Conservation (phyloP, 1,140 invertebrate species). For the Scaptomyza hsui region DNA sequence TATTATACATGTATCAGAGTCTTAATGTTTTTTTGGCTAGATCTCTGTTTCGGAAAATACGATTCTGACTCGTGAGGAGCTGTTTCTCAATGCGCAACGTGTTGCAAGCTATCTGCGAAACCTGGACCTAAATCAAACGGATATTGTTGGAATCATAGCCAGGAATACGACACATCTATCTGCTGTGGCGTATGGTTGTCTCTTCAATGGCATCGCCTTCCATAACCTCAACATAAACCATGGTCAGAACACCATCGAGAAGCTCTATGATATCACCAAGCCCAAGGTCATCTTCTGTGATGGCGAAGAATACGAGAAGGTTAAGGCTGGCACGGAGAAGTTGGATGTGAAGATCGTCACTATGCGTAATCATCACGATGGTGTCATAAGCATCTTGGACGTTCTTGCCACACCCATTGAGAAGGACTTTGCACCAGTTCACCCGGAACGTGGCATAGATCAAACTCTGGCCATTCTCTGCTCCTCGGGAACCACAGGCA, state of each 20-base stretch:
- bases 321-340: constrained; percentile 12
- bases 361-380: constrained; percentile 32
- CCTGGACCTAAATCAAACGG: constrained; percentile 19
- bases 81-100: constrained; percentile 35
- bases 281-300: constrained; percentile 65
- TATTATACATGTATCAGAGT: not conserved
- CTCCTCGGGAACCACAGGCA: constrained; percentile 90
- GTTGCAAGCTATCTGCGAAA: constrained; percentile 37
- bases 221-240: constrained; percentile 25
- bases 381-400: constrained; percentile 18
- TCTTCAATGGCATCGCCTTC: constrained; percentile 44
- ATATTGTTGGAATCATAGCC: constrained; percentile 41
- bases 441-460: constrained; percentile 39
- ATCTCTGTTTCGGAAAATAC: constrained; percentile 46
- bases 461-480: constrained; percentile 74
- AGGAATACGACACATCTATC: constrained; percentile 41
- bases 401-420: constrained; percentile 20
- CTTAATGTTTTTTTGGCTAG: not conserved
- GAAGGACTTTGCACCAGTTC: constrained; percentile 19
- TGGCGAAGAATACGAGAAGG: constrained; percentile 39
- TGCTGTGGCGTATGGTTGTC: constrained; percentile 36
- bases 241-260: constrained; percentile 15
- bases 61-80: constrained; percentile 32
- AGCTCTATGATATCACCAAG: constrained; percentile 41
- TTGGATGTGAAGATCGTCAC: constrained; percentile 27